Evolutionary conservation across 2,888 invertebrate genomes (phyloP).

Genomic region (Brachypterus glaber): DNA sequence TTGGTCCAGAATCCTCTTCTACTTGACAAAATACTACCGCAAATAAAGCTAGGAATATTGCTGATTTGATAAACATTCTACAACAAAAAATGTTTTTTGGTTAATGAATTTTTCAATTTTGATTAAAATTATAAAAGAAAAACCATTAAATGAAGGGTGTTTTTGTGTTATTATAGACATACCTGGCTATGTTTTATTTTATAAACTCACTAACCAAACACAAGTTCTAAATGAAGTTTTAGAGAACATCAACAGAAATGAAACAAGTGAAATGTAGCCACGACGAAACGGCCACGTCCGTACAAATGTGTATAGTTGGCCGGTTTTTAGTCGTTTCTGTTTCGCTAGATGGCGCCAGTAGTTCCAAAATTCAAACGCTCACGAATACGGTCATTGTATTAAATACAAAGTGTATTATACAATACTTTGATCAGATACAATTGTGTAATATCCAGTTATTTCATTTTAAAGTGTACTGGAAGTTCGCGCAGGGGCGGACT

Average conservation of each 20-base stretch:
- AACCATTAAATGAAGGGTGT: no score
- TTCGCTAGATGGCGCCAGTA: background rate
- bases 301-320: slow-evolving; percentile 6
- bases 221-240: no score
- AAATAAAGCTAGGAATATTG: slow-evolving; percentile 21
- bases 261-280: no score
- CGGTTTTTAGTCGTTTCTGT: background rate
- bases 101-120: background rate
- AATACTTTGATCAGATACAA: no score
- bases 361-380: no score
- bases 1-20: slow-evolving; percentile 67
- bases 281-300: slow-evolving; percentile 8
- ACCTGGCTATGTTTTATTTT: background rate
- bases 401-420: no score
- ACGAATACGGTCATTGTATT: no score
- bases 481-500: no score
- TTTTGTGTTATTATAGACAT: no score
- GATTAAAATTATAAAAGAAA: background rate
- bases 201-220: background rate
- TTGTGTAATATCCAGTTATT: no score
- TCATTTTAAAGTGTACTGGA: no score
- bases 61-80: slow-evolving; percentile 24
- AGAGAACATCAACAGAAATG: no score
- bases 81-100: slow-evolving; percentile 3
- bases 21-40: slow-evolving; percentile 33